Evolutionary conservation across 2,113 vertebrate genomes (phyloP).

Genomic region (Ciconia boyciana): DNA sequence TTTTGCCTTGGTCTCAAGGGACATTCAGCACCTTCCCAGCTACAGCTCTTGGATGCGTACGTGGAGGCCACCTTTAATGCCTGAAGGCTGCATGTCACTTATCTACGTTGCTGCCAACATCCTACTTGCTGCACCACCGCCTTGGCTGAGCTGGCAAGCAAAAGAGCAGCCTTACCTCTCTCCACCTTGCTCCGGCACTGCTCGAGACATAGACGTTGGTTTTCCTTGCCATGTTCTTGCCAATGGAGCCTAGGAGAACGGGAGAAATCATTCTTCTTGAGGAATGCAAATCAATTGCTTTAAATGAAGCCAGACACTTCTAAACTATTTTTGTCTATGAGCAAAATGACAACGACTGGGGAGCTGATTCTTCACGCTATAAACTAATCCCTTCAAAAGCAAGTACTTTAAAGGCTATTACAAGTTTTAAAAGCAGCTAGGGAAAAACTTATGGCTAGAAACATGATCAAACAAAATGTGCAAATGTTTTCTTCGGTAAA

Average conservation of each 20-base stretch:
- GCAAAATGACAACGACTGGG: background rate
- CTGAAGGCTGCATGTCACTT: fast-evolving
- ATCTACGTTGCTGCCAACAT: background rate
- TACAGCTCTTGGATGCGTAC: fast-evolving
- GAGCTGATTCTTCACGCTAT: background rate
- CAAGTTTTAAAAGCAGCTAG: background rate
- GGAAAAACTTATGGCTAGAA: background rate
- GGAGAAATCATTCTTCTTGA: background rate
- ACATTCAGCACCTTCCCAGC: background rate
- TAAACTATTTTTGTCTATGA: background rate
- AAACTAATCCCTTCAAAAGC: background rate
- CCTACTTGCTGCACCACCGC: background rate
- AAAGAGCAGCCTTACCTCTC: slow-evolving; percentile 82
- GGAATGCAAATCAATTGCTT: background rate
- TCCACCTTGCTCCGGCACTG: slow-evolving; percentile 91
- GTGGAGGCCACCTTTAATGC: background rate
- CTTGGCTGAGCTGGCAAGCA: background rate
- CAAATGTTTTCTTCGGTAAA: background rate
- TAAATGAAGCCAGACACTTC: background rate
- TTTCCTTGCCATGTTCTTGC: slow-evolving; percentile 91
- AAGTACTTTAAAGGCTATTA: background rate
- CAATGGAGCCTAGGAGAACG: slow-evolving; percentile 82
- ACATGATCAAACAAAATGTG: background rate
- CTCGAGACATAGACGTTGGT: slow-evolving; percentile 94
- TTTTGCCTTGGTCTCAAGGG: background rate